phyloP scores from a whole-genome alignment of 2,113 vertebrate species.

The Xenotilapia flavipinnis region DNA sequence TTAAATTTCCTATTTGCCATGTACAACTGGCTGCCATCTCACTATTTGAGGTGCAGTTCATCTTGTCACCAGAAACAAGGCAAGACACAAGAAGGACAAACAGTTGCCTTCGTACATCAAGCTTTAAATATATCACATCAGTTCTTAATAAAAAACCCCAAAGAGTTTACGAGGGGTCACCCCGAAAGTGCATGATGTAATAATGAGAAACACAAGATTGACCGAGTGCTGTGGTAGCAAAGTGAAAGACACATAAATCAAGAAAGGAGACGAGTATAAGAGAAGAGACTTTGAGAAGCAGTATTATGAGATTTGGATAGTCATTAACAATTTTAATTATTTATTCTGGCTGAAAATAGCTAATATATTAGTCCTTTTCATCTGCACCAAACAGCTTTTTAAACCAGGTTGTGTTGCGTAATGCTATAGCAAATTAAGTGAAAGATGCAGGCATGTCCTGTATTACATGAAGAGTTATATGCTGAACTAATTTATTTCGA shows the following conservation, averaged over 20 bases:
- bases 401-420: background rate
- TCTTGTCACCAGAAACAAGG: slow-evolving; percentile 1
- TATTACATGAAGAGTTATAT: background rate
- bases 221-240: background rate
- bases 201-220: background rate
- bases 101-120: background rate
- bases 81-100: background rate
- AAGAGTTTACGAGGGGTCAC: background rate
- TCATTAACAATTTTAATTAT: background rate
- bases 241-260: background rate
- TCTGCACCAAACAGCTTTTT: background rate
- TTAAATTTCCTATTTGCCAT: slow-evolving; percentile 1
- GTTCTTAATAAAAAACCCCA: background rate
- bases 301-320: background rate
- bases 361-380: background rate
- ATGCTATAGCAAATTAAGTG: background rate
- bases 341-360: background rate
- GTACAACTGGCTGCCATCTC: background rate
- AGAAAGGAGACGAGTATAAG: background rate
- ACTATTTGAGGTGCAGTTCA: background rate
- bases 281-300: background rate
- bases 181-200: background rate
- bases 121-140: background rate
- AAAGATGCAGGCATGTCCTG: background rate
- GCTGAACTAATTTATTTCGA: background rate